A percentile compares a stretch with the other conserved stretches of the same genome.
These are phyloP conservation scores for Tenthredo scrophulariae DNA, from an alignment of 2,888 invertebrate species.

Conservation along the genomic window DNA sequence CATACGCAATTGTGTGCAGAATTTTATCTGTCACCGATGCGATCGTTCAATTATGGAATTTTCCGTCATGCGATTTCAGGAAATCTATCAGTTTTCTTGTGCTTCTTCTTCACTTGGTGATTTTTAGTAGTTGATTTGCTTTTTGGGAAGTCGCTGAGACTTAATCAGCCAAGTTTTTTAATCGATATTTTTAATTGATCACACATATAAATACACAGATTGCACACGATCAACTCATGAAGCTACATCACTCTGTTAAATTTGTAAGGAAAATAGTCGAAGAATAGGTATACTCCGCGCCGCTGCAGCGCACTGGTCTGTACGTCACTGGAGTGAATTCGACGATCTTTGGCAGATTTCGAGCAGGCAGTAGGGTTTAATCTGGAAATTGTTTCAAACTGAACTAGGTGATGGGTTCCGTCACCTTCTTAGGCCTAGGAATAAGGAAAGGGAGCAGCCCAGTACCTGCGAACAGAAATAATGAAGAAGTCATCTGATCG, in stretches of 20 bases:
- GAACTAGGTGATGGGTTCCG: neutral
- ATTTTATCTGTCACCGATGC: neutral
- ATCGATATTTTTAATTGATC: neutral
- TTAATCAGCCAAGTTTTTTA: neutral
- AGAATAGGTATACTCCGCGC: too few relatives aligned
- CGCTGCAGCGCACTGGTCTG: neutral
- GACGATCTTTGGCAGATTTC: neutral
- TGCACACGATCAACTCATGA: neutral
- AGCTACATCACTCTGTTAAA: neutral
- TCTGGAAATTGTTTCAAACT: neutral
- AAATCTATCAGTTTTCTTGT: neutral
- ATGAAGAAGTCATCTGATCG: neutral
- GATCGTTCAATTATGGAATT: neutral
- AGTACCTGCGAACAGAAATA: neutral
- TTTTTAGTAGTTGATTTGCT: neutral
- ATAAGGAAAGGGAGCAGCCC: constrained; percentile 1
- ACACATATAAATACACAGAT: neutral
- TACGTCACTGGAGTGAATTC: neutral
- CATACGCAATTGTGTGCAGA: neutral
- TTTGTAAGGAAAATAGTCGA: neutral
- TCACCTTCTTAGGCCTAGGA: neutral
- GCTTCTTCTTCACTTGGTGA: neutral
- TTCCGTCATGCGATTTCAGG: neutral
- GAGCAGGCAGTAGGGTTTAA: neutral
- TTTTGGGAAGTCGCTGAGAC: neutral